A percentile compares a stretch with the other conserved stretches of the same genome.
phyloP scores from a whole-genome alignment of 2,113 vertebrate species.

The Peromyscus maniculatus region DNA sequence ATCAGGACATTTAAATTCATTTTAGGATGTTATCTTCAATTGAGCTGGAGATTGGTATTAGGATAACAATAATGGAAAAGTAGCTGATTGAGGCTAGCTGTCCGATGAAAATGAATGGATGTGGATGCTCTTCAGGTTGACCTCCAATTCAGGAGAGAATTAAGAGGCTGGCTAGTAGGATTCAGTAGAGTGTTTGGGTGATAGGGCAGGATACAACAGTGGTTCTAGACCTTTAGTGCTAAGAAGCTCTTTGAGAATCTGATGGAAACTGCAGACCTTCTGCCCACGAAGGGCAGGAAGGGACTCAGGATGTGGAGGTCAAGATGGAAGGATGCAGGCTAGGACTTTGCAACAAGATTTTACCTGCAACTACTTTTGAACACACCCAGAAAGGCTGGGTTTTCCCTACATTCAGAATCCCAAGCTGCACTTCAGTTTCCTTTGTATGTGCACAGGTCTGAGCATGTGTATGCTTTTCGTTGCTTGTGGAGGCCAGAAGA shows the following conservation, averaged over 20 bases:
- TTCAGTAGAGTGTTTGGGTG: background rate
- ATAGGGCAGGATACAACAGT: background rate
- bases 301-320: background rate
- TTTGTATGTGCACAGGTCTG: background rate
- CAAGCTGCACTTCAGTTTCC: background rate
- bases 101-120: background rate
- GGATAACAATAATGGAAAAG: background rate
- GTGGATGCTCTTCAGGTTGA: background rate
- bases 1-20: background rate
- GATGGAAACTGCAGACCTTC: background rate
- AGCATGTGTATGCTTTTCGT: background rate
- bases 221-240: slow-evolving; percentile 9
- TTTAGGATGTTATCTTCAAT: background rate
- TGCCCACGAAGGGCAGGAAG: background rate
- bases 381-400: background rate
- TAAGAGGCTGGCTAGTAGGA: background rate
- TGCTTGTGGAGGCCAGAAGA: background rate
- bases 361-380: background rate
- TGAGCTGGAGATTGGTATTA: background rate
- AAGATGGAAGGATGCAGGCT: background rate
- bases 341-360: background rate
- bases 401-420: background rate
- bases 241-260: slow-evolving; percentile 47
- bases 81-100: background rate
- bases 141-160: background rate